phyloP scores from a whole-genome alignment of 2,113 vertebrate genomes.

The Equus przewalskii region DNA sequence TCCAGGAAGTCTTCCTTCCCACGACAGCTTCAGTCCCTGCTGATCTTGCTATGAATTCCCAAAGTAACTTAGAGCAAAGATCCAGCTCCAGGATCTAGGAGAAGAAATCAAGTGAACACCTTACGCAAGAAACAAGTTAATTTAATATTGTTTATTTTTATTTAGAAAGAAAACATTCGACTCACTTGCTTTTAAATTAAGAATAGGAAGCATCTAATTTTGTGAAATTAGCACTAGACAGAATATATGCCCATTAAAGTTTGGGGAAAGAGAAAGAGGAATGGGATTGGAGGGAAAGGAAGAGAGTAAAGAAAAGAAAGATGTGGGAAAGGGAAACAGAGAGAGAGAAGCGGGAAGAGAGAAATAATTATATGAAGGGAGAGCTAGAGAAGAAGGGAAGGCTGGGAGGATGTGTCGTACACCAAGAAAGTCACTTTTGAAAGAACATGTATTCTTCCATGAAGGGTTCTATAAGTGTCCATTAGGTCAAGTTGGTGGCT shows the following conservation, averaged over 20 bases:
- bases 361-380: not conserved
- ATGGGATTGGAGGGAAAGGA: not conserved
- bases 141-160: not conserved
- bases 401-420: not conserved
- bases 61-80: not conserved
- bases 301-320: not conserved
- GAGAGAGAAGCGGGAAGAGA: not conserved
- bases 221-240: not conserved
- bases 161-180: not conserved
- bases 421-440: not conserved
- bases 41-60: not conserved
- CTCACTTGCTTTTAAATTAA: conserved; percentile 23
- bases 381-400: not conserved
- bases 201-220: not conserved
- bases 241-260: not conserved
- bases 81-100: not conserved
- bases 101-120: not conserved
- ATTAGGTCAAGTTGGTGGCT: not conserved
- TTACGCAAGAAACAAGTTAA: not conserved
- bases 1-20: not conserved
- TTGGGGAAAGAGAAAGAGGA: not conserved
- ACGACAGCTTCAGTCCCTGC: not conserved
- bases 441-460: not conserved
- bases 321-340: not conserved
- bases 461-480: not conserved